Conservation (phyloP, 2,797 vertebrate species). For the Mionectes olivaceus region DNA sequence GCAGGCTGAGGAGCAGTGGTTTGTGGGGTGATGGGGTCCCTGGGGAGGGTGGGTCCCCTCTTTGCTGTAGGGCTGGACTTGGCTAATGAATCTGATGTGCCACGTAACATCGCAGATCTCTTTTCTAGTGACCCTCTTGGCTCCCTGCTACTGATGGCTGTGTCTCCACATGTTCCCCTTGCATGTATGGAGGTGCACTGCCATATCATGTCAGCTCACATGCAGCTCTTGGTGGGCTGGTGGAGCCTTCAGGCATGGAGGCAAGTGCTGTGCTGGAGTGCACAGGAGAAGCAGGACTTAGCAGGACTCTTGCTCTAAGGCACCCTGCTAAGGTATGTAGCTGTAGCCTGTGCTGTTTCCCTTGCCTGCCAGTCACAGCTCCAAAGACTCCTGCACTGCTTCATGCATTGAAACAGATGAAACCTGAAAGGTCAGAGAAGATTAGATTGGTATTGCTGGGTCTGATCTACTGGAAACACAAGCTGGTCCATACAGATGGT, state of each 20-base stretch:
- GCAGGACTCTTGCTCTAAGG: not conserved
- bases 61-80: not conserved
- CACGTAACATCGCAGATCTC: not conserved
- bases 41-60: not conserved
- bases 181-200: not conserved
- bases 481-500: accelerated
- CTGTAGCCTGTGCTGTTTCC: not conserved
- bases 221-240: not conserved
- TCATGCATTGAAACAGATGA: not conserved
- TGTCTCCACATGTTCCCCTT: not conserved
- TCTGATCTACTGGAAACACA: not conserved
- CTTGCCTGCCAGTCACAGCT: not conserved
- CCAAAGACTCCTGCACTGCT: not conserved
- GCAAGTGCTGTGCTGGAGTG: not conserved
- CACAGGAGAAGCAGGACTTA: not conserved
- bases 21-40: not conserved
- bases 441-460: not conserved
- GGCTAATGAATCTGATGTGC: not conserved
- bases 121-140: not conserved
- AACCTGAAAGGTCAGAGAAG: not conserved
- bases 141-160: not conserved
- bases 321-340: not conserved
- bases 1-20: not conserved
- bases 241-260: not conserved
- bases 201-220: not conserved